These are phyloP conservation scores for Puffinus mauretanicus DNA, from an alignment of 2,113 vertebrate genomes.

Conservation along the genomic window DNA sequence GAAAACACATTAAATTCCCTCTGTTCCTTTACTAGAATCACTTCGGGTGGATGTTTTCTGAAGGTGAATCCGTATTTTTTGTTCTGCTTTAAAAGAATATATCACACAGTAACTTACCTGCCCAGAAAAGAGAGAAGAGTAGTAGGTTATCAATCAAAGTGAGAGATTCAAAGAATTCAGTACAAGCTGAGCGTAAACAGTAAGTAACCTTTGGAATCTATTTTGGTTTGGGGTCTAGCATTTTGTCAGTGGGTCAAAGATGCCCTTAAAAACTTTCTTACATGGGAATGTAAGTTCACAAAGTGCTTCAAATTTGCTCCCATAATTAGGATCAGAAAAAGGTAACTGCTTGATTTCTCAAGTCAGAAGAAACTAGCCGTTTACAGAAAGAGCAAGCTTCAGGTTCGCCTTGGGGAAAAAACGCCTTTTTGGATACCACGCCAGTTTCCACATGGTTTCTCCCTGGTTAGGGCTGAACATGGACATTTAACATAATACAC, in stretches of 20 bases:
- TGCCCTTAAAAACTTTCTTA: background rate
- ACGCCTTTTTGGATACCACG: fast-evolving
- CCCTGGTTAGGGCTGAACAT: background rate
- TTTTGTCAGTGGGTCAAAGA: background rate
- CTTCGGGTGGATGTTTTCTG: background rate
- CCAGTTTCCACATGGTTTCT: fast-evolving
- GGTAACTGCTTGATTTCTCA: background rate
- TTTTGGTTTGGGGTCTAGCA: background rate
- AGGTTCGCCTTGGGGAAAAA: background rate
- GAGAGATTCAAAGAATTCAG: background rate
- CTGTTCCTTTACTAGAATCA: background rate
- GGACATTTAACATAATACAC: fast-evolving
- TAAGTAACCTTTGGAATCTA: background rate
- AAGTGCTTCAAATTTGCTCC: background rate
- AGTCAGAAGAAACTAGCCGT: background rate
- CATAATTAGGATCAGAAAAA: background rate
- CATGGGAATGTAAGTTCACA: fast-evolving
- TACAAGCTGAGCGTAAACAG: background rate
- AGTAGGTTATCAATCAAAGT: background rate
- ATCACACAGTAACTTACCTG: background rate
- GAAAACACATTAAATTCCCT: background rate
- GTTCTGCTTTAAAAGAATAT: background rate
- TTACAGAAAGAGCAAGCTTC: background rate
- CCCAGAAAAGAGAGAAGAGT: background rate
- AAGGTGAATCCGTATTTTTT: background rate